Evolutionary conservation across 2,113 vertebrate genomes (phyloP).

Genomic region (Spermophilus dauricus): DNA sequence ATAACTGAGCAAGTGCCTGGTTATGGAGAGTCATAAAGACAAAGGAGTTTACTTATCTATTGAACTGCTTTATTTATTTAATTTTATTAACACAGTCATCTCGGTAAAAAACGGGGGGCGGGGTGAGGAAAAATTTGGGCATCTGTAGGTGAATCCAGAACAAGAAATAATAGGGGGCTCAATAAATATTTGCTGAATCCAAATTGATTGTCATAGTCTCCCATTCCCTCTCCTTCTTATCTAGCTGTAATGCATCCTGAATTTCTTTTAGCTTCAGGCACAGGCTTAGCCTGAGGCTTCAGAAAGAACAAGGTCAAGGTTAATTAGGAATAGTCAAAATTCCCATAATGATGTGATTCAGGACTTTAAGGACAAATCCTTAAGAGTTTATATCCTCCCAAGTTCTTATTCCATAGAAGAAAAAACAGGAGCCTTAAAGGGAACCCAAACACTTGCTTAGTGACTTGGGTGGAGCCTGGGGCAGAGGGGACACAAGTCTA

Average conservation of each 20-base stretch:
- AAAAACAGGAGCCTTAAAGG: background rate
- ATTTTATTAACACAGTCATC: background rate
- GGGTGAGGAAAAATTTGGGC: background rate
- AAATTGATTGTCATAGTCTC: background rate
- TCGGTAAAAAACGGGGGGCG: background rate
- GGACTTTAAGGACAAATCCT: slow-evolving; percentile 50
- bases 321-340: slow-evolving; percentile 67
- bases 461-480: background rate
- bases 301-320: slow-evolving; percentile 65
- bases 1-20: slow-evolving; percentile 30
- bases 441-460: background rate
- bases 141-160: background rate
- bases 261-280: slow-evolving; percentile 10
- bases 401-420: background rate
- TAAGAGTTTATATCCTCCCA: background rate
- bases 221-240: background rate
- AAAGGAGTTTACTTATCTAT: background rate
- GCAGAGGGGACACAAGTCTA: background rate
- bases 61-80: slow-evolving; percentile 26
- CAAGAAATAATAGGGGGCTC: background rate
- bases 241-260: background rate
- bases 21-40: background rate
- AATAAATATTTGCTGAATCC: slow-evolving; percentile 37
- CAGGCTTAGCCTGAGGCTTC: slow-evolving; percentile 41
- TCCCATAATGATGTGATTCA: slow-evolving; percentile 31